A percentile compares a stretch with the other conserved stretches of the same genome.
Conservation (phyloP, 1,140 invertebrate genomes). For the Gyrodactylus salaris region DNA sequence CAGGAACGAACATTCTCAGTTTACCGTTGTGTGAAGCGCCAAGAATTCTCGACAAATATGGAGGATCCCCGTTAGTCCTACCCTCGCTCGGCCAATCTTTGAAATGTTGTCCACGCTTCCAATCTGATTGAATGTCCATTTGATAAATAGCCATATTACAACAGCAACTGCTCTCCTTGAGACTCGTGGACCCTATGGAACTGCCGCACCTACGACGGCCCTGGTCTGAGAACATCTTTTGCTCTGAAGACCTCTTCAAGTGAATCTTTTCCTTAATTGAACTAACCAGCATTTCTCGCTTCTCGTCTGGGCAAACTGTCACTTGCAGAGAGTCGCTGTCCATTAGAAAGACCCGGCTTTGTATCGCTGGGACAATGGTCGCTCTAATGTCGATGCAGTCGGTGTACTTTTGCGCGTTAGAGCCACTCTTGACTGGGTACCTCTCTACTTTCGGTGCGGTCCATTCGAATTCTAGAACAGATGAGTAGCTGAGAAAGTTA, state of each 20-base stretch:
- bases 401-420: neutral
- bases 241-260: neutral
- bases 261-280: neutral
- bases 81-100: neutral
- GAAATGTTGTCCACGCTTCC: neutral
- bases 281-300: neutral
- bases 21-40: neutral
- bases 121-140: neutral
- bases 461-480: neutral
- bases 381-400: neutral
- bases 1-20: neutral
- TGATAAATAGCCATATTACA: neutral
- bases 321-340: neutral
- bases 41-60: neutral
- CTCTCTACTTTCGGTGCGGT: neutral
- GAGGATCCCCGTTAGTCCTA: neutral
- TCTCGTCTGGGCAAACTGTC: neutral
- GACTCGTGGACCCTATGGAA: neutral
- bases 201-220: neutral
- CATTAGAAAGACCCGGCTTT: neutral
- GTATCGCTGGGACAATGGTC: neutral
- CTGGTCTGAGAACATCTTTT: neutral
- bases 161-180: neutral
- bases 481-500: neutral
- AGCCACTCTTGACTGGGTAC: neutral